Evolutionary conservation across 2,797 vertebrate species (phyloP), one percentile per base, ranked within the genome.

Genomic region (Sternotherus odoratus): DNA sequence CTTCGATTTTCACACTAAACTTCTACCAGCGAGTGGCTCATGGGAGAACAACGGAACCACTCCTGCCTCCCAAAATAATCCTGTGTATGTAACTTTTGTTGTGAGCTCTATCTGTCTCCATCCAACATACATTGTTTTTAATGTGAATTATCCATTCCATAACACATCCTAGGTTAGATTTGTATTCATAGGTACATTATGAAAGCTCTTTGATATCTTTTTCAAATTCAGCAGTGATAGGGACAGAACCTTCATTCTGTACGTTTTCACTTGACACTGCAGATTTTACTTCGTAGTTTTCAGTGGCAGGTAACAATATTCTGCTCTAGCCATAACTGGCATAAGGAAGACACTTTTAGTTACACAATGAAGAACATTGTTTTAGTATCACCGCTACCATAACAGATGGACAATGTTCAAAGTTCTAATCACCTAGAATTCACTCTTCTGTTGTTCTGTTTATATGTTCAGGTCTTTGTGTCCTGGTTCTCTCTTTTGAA

Each of bases 401-500:
- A 48, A 75, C 13, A 48, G 72, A 30, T 48, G 72, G 28, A 46
- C 13, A 28, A 48, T 28, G 26, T 75, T 48, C 26, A 93, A 94
- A 72, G 23, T 74, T 43, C 72, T 91, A 91, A 36, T 85, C 90
- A 80, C 50, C 54, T 96, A 90, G 96, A 95, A 95, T 94, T 87
- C 72, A 33, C 82, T 66, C 19, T n/a, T 24, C 7, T 4, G 26
- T 75, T 16, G 4, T 66, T 83, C 91, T 86, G 87, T 95, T 97
- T 95, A 86, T 94, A 49, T 91, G 84, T 96, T 91, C 85, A 86
- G 75, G 56, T 93, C 84, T 95, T 96, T 90, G 77, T 95, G 95
- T 95, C 96, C 97, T 97, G 97, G 95, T 93, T 60, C 26, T 87
- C 69, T 85, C 93, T 96, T 97, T 97, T 98, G 97, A 97, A 97